Evolutionary conservation across 2,888 invertebrate genomes (phyloP).

Genomic region (Dryococelus australis): DNA sequence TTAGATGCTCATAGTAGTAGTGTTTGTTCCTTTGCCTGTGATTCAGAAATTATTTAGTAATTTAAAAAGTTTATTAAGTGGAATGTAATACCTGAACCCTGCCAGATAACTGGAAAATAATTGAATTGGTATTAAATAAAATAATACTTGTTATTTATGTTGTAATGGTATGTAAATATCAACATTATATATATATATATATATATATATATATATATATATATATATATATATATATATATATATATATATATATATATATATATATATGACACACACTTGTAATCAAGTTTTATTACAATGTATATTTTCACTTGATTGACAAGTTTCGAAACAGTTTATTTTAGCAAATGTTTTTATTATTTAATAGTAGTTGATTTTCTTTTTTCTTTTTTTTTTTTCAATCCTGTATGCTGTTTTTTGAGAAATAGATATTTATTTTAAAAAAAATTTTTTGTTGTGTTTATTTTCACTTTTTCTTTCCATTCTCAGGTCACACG

Average conservation of each 20-base stretch:
- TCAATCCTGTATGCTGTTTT: not conserved
- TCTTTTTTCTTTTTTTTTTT: not conserved
- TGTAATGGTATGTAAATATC: not conserved
- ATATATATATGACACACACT: not conserved
- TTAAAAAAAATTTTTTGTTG: slow-evolving; percentile 4
- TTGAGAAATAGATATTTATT: slow-evolving; percentile 13
- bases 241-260: not conserved
- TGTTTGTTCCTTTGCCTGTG: slow-evolving; percentile 2
- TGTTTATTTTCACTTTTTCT: not conserved
- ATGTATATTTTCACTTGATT: slow-evolving; percentile 1
- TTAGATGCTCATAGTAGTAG: not conserved
- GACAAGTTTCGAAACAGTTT: not conserved
- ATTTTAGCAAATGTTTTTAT: not conserved
- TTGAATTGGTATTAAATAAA: not conserved
- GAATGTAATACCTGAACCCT: slow-evolving; percentile 9
- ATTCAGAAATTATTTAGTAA: not conserved
- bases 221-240: not conserved
- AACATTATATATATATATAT: not conserved
- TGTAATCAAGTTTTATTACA: slow-evolving; percentile 1
- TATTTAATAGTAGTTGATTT: not conserved
- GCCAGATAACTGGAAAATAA: not conserved
- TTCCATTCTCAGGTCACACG: not conserved
- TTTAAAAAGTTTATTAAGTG: not conserved
- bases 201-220: too few species aligned
- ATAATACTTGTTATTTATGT: not conserved